phyloP scores from a whole-genome alignment of 2,888 invertebrate species.

The Zhengitettix transpicula region DNA sequence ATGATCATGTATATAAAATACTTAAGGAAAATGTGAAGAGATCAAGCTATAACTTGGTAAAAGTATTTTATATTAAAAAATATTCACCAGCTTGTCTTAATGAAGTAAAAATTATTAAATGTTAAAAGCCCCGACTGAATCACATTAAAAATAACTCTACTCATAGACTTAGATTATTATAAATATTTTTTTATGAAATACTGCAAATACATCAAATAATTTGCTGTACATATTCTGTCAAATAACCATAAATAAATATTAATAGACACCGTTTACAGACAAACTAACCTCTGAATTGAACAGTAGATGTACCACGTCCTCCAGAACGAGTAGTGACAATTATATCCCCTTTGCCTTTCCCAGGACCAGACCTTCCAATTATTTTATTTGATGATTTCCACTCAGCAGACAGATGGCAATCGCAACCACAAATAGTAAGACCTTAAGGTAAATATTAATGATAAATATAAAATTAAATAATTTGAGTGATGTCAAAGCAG shows the following conservation, averaged over 20 bases:
- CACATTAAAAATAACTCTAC: too few relatives aligned
- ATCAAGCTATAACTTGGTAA: too few relatives aligned
- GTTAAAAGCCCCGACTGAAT: too few relatives aligned
- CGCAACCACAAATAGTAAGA: conserved; percentile 86
- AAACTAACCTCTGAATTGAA: conserved; percentile 58
- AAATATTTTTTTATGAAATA: not conserved
- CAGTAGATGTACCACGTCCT: conserved; percentile 75
- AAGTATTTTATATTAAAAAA: too few relatives aligned
- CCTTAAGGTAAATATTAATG: conserved; percentile 35
- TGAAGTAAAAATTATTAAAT: too few relatives aligned
- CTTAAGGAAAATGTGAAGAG: too few relatives aligned
- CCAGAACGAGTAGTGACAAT: conserved; percentile 75
- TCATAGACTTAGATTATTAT: too few relatives aligned
- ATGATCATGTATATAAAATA: too few relatives aligned
- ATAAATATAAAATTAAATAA: not conserved
- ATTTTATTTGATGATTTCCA: conserved; percentile 98
- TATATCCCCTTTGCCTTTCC: conserved; percentile 81
- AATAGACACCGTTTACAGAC: not conserved
- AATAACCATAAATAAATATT: not conserved
- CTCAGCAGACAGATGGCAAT: conserved; percentile 87
- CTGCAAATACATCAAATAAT: not conserved
- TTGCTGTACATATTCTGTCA: not conserved
- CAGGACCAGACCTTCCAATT: conserved; percentile 84
- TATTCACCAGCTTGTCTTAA: too few relatives aligned
- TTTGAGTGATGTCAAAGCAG: too few relatives aligned